Base-by-base conservation (phyloP, 2,888 invertebrate species). In the Hirtodrosophila histrioides region DNA sequence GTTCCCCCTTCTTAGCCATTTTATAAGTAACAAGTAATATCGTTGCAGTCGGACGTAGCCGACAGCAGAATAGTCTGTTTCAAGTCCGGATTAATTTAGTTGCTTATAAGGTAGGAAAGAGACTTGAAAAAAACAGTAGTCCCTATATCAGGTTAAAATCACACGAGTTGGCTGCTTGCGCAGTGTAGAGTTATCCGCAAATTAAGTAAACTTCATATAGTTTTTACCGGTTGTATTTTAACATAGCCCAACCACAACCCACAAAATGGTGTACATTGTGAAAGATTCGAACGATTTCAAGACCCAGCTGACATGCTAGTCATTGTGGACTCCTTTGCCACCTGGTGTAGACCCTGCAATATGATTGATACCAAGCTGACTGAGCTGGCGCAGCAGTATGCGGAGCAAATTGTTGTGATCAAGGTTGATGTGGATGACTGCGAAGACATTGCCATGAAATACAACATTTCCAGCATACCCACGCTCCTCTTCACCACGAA, bases 291-390 rank as follows among this genome's bases (percentile, higher is more conserved):
- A 93, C 51, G 97, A 97, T 89, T 94, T 97, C 89, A 93, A 94
- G 88, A 90, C 91, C 65, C 94, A 95, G 92, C 93, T 97, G 93
- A 93, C 37, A 95, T 95, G 90, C 92, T 98, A 89, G 96, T 98
- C 50, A 94, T 98, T 49, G 95, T 97, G 71, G 97, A 98, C 92
- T 98, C 97, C 92, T 96, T 94, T 92, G 97, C 97, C 55, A 95
- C 95, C 62, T 98, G 97, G 98, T 98, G 98, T 91, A 97, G 97
- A 0, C 97, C 98, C 23, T 98, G 97, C 94, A 97, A 96, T 92
- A 94, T 95, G 93, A 97, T 97, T 90, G 94, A 95, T 3, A 97
- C 97, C 43, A 95, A 95, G 86, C 92, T 97, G 40, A 95, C 95
- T 80, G 95, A 95, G 89, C 91, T 96, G 71, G 93, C 95, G n/a